Evolutionary conservation across 92 coral and sea anemone genomes (phyloP), one percentile per base, ranked within the genome.

Genomic region (Paragorgia papillata): DNA sequence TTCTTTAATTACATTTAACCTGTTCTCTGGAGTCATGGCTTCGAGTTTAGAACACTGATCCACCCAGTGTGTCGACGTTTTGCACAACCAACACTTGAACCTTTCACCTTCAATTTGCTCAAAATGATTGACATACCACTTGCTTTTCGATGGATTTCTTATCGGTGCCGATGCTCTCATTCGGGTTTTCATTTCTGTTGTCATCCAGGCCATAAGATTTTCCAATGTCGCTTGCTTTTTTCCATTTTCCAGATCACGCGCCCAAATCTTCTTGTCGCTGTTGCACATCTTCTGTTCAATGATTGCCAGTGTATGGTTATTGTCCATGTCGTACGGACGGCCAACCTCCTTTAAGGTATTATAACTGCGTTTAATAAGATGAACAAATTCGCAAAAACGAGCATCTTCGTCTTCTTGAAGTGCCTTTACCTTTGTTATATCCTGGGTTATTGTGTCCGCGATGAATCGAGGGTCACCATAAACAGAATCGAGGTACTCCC

Each of bases 371-470:
- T 54, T 33, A n/a, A 87, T 87, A 24, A 83, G 81, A 53, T 86
- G 90, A 0, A 64, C 85, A 3, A 83, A 35, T 62, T 82, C 85
- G 21, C 81, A 61, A 49, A 82, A 82, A 25, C 85, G 34, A 14
- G 75, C 65, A 37, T 89, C 84, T 64, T 88, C 87, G 25, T 53
- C 90, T 33, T 79, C 62, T 1, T 67, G 82, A 49, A 70, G 62
- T 33, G 92, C 63, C 26, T 80, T 68, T 25, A 89, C 85, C 70
- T 88, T 61, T 7, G 53, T 51, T 18, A 88, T 84, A 39, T 88
- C 88, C 26, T 88, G 91, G 15, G 82, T 76, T 3, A 88, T 50
- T 34, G 88, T 88, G 55, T 88, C 88, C 48, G 87, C 58, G 9
- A 83, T 80, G 37, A 83, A 22, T 9, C 69, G 50, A 41, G 33